Evolutionary conservation across 2,113 vertebrate species (phyloP).

Genomic region (Conger conger): DNA sequence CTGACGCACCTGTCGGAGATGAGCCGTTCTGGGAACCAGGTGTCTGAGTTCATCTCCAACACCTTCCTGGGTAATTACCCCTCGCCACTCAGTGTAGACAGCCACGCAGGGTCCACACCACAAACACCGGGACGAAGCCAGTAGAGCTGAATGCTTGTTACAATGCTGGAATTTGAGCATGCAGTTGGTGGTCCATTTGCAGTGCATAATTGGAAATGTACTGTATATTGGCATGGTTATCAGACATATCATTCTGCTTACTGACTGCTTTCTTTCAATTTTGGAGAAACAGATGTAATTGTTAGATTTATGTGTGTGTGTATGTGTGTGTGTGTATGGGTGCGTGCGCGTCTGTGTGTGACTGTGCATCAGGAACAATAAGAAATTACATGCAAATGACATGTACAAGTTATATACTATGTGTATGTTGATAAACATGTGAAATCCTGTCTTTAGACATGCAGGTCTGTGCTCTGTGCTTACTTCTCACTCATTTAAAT

Average conservation of each 20-base stretch:
- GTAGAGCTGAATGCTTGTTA: not conserved
- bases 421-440: not conserved
- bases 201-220: not conserved
- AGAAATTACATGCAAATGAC: not conserved
- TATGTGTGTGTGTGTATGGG: not conserved
- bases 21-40: constrained; percentile 93
- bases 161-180: not conserved
- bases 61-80: constrained; percentile 82
- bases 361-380: no score
- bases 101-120: not conserved
- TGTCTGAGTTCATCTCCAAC: constrained; percentile 93
- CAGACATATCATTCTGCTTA: not conserved
- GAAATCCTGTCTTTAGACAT: not conserved
- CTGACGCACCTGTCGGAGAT: constrained; percentile 91
- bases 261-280: not conserved
- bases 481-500: not conserved
- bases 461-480: not conserved
- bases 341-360: no score
- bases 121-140: not conserved
- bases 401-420: no score
- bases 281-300: not conserved
- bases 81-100: not conserved
- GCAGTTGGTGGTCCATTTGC: not conserved
- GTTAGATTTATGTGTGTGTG: not conserved
- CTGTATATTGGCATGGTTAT: not conserved